These are phyloP conservation scores for Acronicta aceris DNA, from an alignment of 2,888 invertebrate genomes.

Conservation along the genomic window DNA sequence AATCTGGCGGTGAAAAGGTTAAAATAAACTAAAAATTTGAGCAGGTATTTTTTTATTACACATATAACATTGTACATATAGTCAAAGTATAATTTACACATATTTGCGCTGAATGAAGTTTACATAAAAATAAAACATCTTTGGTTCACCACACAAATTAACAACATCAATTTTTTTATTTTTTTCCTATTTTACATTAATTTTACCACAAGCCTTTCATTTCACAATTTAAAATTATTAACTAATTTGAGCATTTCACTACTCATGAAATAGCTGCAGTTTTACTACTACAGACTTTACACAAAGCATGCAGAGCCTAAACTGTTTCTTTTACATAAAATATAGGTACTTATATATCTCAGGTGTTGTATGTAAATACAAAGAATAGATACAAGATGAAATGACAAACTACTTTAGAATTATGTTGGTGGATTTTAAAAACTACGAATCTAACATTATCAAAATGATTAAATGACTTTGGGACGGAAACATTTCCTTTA, in stretches of 20 bases:
- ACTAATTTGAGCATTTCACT: slow-evolving; percentile 76
- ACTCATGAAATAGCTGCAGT: slow-evolving; percentile 70
- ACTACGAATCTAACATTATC: slow-evolving; percentile 68
- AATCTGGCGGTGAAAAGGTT: too few species aligned
- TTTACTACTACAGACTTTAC: slow-evolving; percentile 64
- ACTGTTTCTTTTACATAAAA: slow-evolving; percentile 54
- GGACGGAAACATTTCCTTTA: slow-evolving; percentile 86
- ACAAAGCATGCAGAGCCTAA: slow-evolving; percentile 70
- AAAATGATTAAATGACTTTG: slow-evolving; percentile 85
- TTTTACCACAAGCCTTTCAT: slow-evolving; percentile 77
- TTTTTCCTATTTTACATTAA: slow-evolving; percentile 60
- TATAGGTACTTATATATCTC: slow-evolving; percentile 57
- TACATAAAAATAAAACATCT: slow-evolving; percentile 87
- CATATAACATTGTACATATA: slow-evolving; percentile 83
- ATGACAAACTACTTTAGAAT: slow-evolving; percentile 63
- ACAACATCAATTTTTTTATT: slow-evolving; percentile 82
- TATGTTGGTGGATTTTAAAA: slow-evolving; percentile 66
- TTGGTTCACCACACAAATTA: slow-evolving; percentile 85
- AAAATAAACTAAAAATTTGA: slow-evolving; percentile 66
- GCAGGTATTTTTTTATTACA: slow-evolving; percentile 84
- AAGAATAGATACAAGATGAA: slow-evolving; percentile 65
- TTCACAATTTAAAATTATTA: slow-evolving; percentile 74
- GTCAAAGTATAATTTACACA: slow-evolving; percentile 79
- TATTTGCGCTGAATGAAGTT: slow-evolving; percentile 77
- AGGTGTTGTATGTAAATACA: slow-evolving; percentile 56